Conservation (phyloP, 2,888 invertebrate genomes). For the Brachyptera putata region DNA sequence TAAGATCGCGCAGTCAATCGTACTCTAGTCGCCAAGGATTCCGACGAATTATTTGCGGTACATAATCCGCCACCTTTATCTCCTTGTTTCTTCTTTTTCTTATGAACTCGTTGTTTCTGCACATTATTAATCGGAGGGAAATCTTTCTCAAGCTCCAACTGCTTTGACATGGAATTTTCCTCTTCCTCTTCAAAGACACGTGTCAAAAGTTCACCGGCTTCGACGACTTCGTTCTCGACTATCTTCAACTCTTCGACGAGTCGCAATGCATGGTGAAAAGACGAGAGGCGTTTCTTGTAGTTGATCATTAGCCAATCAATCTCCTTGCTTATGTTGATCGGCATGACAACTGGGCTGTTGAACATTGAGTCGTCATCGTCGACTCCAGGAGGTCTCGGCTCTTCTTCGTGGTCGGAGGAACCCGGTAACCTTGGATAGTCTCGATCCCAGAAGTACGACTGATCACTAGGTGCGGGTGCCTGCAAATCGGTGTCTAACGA, state of each 20-base stretch:
- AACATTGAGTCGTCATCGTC: neutral
- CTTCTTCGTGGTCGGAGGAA: too few relatives aligned
- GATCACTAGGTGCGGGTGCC: too few relatives aligned
- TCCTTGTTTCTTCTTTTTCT: neutral
- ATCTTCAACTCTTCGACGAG: neutral
- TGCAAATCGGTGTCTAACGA: too few relatives aligned
- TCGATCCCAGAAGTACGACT: too few relatives aligned
- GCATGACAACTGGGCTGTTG: too few relatives aligned
- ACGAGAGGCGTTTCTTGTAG: neutral
- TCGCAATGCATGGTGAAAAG: neutral
- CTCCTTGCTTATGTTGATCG: neutral
- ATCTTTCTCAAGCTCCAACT: slow-evolving; percentile 4
- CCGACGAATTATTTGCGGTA: too few relatives aligned
- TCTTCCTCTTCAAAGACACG: neutral
- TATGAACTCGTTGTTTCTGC: neutral
- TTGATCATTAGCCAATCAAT: neutral
- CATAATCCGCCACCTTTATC: neutral
- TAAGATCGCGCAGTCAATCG: neutral
- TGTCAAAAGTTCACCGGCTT: neutral
- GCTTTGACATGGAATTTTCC: neutral
- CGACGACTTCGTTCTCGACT: neutral
- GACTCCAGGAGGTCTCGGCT: neutral
- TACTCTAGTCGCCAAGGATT: too few relatives aligned
- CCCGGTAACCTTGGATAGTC: too few relatives aligned
- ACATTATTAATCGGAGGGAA: neutral